Conservation (phyloP, 2,888 invertebrate species). For the Geophilus truncorum region DNA sequence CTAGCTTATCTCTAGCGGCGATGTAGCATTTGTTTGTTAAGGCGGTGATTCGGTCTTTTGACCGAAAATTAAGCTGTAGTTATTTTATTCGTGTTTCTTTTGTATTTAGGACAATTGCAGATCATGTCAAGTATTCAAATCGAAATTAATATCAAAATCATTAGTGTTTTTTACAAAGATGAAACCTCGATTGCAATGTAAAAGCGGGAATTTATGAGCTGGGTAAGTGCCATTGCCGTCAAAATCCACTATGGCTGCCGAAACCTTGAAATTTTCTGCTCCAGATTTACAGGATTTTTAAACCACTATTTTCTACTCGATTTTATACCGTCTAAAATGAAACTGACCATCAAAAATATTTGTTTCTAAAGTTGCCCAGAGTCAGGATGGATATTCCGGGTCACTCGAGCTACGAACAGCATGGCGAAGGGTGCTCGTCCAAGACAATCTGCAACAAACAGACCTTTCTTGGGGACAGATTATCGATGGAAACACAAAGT, state of each 20-base stretch:
- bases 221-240: conserved; percentile 5
- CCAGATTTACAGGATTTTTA: background rate
- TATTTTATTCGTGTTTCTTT: conserved; percentile 4
- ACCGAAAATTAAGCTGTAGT: background rate
- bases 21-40: background rate
- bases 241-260: conserved; percentile 7
- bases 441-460: background rate
- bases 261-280: background rate
- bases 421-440: background rate
- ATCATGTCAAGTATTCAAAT: background rate
- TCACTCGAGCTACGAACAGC: background rate
- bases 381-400: background rate
- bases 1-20: background rate
- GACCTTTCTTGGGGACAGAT: background rate
- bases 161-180: background rate
- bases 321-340: background rate
- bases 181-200: background rate
- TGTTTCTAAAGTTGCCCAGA: background rate
- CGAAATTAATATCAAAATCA: background rate
- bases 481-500: background rate
- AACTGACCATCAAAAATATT: background rate
- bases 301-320: background rate
- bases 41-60: conserved; percentile 6
- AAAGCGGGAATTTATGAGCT: background rate
- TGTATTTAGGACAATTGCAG: conserved; percentile 6